A percentile compares a stretch with the other conserved stretches of the same genome.
Conservation (phyloP, 2,797 vertebrate genomes). For the Poliocrania exsul region DNA sequence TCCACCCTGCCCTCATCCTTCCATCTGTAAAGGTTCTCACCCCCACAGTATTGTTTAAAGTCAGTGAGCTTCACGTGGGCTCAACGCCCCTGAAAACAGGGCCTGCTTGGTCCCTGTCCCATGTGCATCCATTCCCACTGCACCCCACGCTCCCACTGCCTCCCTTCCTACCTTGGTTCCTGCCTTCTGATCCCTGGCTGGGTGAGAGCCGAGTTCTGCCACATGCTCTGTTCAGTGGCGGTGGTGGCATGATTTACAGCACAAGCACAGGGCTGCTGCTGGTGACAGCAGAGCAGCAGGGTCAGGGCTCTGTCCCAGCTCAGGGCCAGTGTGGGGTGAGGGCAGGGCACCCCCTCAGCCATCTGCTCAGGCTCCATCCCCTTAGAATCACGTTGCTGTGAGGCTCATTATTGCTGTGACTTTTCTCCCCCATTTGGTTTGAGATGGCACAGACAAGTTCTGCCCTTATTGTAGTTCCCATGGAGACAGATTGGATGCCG, state of each 20-base stretch:
- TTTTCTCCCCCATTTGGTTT: neutral
- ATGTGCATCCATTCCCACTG: neutral
- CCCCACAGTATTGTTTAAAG: neutral
- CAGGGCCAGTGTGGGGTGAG: accelerated
- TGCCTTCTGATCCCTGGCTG: neutral
- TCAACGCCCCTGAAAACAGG: neutral
- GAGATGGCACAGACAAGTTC: neutral
- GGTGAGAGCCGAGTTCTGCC: accelerated
- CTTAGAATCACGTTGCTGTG: neutral
- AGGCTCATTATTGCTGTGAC: neutral
- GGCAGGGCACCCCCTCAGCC: neutral
- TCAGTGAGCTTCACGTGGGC: neutral
- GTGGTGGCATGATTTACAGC: neutral
- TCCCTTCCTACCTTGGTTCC: neutral
- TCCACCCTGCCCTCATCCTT: neutral
- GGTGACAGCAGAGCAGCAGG: neutral
- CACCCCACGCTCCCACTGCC: neutral
- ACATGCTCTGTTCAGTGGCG: accelerated
- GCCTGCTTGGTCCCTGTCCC: neutral
- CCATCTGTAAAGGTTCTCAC: neutral
- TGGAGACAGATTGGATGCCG: neutral
- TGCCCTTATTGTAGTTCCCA: neutral
- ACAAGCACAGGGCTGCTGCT: neutral
- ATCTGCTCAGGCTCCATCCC: neutral
- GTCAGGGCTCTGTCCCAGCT: neutral